Evolutionary conservation across 2,113 vertebrate genomes (phyloP).

Genomic region (Phylloscopus trochilus): DNA sequence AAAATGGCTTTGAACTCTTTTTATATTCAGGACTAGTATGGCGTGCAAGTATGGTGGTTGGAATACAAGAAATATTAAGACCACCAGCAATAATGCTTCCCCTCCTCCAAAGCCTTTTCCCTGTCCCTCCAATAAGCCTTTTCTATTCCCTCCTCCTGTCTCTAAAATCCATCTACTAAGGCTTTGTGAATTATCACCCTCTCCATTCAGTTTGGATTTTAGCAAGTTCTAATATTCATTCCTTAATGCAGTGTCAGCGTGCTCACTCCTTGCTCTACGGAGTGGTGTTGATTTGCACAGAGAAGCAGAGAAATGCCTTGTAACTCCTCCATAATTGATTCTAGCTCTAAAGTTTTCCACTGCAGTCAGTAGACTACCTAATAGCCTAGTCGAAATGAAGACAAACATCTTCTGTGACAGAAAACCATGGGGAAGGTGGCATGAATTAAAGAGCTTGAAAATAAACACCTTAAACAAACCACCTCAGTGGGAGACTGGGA

Average conservation of each 20-base stretch:
- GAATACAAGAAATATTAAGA: not conserved
- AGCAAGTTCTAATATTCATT: not conserved
- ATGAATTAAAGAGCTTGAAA: conserved; percentile 26
- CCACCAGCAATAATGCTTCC: not conserved
- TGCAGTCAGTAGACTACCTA: not conserved
- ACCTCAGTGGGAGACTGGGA: not conserved
- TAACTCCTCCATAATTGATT: conserved; percentile 1
- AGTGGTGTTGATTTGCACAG: conserved; percentile 34
- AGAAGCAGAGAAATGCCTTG: not conserved
- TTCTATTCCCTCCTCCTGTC: not conserved
- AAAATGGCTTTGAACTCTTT: not conserved
- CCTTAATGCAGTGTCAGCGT: not conserved
- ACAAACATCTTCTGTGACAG: conserved; percentile 13
- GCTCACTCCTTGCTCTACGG: not conserved
- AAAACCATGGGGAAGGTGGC: not conserved
- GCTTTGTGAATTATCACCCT: not conserved
- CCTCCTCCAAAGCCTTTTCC: not conserved
- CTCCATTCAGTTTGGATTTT: not conserved
- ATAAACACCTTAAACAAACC: conserved; percentile 50
- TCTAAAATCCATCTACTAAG: not conserved
- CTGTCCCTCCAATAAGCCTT: not conserved
- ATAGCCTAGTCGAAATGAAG: conserved; percentile 23
- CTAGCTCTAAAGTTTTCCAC: conserved; percentile 12
- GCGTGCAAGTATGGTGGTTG: not conserved
- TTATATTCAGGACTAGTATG: not conserved